phyloP scores from a whole-genome alignment of 2,113 vertebrate species.

The Leiothrix lutea region DNA sequence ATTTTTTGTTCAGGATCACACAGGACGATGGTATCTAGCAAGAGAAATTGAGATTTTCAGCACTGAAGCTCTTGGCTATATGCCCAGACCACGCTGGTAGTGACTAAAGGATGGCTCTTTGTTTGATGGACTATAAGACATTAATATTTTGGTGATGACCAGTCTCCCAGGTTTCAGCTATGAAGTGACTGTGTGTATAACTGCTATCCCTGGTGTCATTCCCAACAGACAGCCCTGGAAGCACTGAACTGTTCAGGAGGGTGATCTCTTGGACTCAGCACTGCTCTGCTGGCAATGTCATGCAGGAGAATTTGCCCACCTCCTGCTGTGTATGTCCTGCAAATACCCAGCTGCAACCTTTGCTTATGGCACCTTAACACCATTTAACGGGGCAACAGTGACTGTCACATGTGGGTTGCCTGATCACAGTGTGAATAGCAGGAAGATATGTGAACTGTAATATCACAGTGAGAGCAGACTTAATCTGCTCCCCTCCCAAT shows the following conservation, averaged over 20 bases:
- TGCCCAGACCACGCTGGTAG: background rate
- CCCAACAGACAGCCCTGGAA: background rate
- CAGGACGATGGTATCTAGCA: background rate
- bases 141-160: background rate
- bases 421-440: fast-evolving
- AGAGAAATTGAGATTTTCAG: background rate
- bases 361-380: background rate
- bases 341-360: background rate
- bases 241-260: background rate
- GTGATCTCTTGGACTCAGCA: background rate
- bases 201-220: background rate
- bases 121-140: background rate
- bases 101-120: background rate
- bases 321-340: background rate
- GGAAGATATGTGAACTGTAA: background rate
- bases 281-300: fast-evolving
- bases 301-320: background rate
- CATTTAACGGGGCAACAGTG: background rate
- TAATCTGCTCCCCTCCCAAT: background rate
- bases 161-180: background rate
- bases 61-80: background rate
- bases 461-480: background rate
- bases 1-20: background rate
- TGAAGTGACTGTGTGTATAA: background rate
- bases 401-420: background rate